Base-by-base conservation (phyloP, 1,140 invertebrate genomes). In the Drosophila nigromelanica region DNA sequence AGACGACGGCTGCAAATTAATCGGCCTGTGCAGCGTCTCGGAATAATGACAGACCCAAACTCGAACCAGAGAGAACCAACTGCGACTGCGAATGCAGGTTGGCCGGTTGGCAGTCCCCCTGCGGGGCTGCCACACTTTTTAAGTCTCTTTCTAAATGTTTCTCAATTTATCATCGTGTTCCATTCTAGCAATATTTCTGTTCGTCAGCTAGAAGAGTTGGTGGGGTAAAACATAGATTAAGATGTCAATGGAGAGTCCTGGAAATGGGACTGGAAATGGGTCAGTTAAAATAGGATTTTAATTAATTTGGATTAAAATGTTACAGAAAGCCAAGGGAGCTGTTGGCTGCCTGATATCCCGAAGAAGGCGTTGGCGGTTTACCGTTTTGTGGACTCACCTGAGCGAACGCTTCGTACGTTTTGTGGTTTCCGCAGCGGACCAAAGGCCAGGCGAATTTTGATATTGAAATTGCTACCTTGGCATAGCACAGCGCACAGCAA, bases 381-480 rank as follows among this genome's bases (percentile, higher is more conserved):
- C 81, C 81, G 78, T 86, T 86, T 55, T 66, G 50, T 68, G 60
- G 73, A 80, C 81, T 80, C 78, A 75, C 81, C 77, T 86, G 75
- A 82, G 75, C 59, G 70, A 52, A 68, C 59, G 69, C 33, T 47
- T 61, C 43, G 45, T 33, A 48, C 6, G 62, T 47, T 69, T 35
- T 78, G 79, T 59, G 76, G 77, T 78, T 76, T 76, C 50, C 50
- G 50, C 69, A 62, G 70, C 74, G 24, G 78, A 86, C 78, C 82
- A 86, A 86, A 86, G 81, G 78, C 81, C 78, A 86, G 75, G 71
- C 67, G 75, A 75, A 86, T 86, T 86, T 86, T 80, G 78, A 86
- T 86, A 86, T 86, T 86, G 81, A 86, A 86, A 86, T 86, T 86
- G 82, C 81, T 86, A 86, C 81, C 81, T 81, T 86, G 82, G 81